Evolutionary conservation across 2,113 vertebrate genomes (phyloP), one percentile per base, ranked within the genome.

Genomic region (Lates calcarifer): DNA sequence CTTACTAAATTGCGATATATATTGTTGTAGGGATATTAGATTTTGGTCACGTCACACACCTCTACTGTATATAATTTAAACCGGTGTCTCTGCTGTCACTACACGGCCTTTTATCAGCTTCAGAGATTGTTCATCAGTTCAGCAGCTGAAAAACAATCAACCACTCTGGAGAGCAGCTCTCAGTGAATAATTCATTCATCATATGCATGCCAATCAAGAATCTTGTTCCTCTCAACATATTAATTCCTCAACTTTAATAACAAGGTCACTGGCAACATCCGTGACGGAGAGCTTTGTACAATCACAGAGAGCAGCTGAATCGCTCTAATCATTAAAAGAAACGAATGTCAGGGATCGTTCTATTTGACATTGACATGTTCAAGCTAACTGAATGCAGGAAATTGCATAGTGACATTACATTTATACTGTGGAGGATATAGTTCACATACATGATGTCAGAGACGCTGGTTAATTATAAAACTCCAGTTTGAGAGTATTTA

Each of bases 221-320:
- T 29, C 53, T 37, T 43, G 74, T 67, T 85, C 66, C 47, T 31
- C 75, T 63, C 47, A 17, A 73, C 56, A 51, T 24, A 51, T 82
- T 79, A 47, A 79, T 87, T 84, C 63, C 49, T 67, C 65, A 37
- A 29, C 65, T 84, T 79, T 56, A 81, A 64, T 73, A 82, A 82
- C 66, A 74, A 86, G 84, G 81, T 89, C 81, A 74, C 7, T 0
- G 72, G 37, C 2, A 49, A 33, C 77, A 8, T 4, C 20, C 28
- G 33, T 78, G 81, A 79, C 74, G 4, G 65, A 66, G 87, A 65
- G 47, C 70, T 67, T 22, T 51, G 78, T 49, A 12, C 29, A 11
- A 4, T 70, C 57, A 17, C 24, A 53, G 28, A 5, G 66, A 82
- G 70, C 74, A 29, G 74, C 69, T 61, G 74, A 78, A 7, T 43